Percentiles rank a stretch among this genome's conserved stretches.
These are phyloP conservation scores for Drosophila obscura DNA, from an alignment of 1,140 invertebrate genomes.

Conservation along the genomic window DNA sequence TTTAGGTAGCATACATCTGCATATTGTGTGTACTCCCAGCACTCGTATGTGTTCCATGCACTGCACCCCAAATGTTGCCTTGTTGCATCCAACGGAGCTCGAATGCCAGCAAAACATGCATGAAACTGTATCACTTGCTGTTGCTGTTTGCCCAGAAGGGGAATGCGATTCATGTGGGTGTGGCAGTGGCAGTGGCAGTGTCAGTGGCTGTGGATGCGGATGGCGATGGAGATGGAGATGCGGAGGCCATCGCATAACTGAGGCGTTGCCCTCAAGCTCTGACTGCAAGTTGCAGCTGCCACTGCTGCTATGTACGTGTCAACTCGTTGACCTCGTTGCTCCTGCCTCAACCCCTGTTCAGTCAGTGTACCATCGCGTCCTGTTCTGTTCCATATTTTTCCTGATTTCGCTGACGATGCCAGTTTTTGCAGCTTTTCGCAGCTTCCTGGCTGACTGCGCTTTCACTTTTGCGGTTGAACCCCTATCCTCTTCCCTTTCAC, in stretches of 20 bases:
- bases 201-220: background rate
- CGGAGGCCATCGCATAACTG: constrained; percentile 9
- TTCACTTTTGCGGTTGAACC: constrained; percentile 20
- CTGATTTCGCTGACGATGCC: constrained; percentile 44
- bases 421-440: constrained; percentile 14
- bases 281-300: constrained; percentile 33
- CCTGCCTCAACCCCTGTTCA: background rate
- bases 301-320: constrained; percentile 48
- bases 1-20: constrained; percentile 9
- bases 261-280: constrained; percentile 45
- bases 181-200: background rate
- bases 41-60: constrained; percentile 1
- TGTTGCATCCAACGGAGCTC: constrained; percentile 1
- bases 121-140: constrained; percentile 63
- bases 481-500: background rate
- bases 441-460: constrained; percentile 15
- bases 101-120: constrained; percentile 64
- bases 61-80: constrained; percentile 25
- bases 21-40: background rate
- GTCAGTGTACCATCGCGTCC: too few relatives aligned
- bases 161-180: constrained; percentile 4
- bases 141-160: constrained; percentile 30
- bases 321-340: constrained; percentile 63
- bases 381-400: constrained; percentile 19
- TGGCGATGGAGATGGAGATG: constrained; percentile 9